Percentiles rank a stretch among this genome's conserved stretches.
Conservation (phyloP, 2,797 vertebrate species). For the Enteromius anoplus region DNA sequence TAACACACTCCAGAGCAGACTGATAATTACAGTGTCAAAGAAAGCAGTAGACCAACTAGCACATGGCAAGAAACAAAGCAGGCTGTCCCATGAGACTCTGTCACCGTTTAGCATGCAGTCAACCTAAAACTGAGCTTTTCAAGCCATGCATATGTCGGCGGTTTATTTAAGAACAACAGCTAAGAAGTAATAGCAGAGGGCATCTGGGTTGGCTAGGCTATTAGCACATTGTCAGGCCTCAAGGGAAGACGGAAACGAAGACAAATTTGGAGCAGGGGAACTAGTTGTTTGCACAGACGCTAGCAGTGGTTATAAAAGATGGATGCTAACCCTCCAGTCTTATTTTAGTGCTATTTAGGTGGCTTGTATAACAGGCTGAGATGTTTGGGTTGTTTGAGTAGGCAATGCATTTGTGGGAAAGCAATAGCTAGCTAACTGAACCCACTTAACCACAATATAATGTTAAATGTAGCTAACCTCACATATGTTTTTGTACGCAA, state of each 20-base stretch:
- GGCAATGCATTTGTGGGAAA: conserved; percentile 63
- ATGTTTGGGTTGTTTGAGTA: conserved; percentile 7
- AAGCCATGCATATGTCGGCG: conserved; percentile 56
- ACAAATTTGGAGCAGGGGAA: conserved; percentile 66
- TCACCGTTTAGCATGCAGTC: conserved; percentile 65
- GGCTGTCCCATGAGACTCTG: conserved; percentile 65
- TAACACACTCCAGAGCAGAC: neutral
- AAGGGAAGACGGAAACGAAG: conserved; percentile 61
- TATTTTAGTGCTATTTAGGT: conserved; percentile 48
- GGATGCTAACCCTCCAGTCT: conserved; percentile 48
- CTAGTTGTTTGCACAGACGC: conserved; percentile 67
- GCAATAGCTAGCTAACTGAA: conserved; percentile 62
- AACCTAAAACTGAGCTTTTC: conserved; percentile 63
- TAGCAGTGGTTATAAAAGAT: conserved; percentile 62
- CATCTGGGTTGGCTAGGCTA: conserved; percentile 40
- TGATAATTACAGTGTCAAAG: conserved; percentile 28
- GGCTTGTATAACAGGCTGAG: conserved; percentile 41
- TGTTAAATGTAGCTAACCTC: neutral
- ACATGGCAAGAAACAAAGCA: conserved; percentile 66
- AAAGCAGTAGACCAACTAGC: conserved; percentile 4
- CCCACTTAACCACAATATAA: neutral
- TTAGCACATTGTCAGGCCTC: conserved; percentile 46
- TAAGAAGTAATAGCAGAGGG: conserved; percentile 32
- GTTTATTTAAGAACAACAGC: conserved; percentile 63
- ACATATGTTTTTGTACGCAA: neutral